A percentile compares a stretch with the other conserved stretches of the same genome.
Evolutionary conservation across 2,113 vertebrate species (phyloP).

Genomic region (Speoplatyrhinus poulsoni): DNA sequence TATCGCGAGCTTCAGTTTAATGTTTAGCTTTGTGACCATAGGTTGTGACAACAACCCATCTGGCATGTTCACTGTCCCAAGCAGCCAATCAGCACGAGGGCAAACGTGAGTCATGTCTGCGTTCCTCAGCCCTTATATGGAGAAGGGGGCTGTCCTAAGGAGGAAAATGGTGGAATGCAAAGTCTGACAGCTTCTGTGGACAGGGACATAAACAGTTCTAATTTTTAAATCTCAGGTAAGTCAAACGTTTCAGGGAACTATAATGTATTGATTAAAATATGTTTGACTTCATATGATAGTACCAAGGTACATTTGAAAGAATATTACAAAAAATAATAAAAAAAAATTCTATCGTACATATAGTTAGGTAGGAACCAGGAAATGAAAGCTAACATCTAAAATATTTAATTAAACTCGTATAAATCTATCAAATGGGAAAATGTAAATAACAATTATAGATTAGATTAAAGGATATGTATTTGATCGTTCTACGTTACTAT

Average conservation of each 20-base stretch:
- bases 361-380: conserved; percentile 44
- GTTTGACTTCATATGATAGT: conserved; percentile 21
- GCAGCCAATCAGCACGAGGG: conserved; percentile 53
- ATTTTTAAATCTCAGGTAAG: conserved; percentile 55
- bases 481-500: conserved; percentile 8
- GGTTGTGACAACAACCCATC: neutral
- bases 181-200: conserved; percentile 37
- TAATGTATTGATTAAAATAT: conserved; percentile 10
- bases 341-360: neutral
- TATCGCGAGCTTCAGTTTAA: no score
- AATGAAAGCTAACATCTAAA: conserved; percentile 41
- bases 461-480: no score
- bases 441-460: neutral
- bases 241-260: conserved; percentile 19
- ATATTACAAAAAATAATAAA: neutral
- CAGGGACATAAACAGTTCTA: conserved; percentile 29
- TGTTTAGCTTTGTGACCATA: conserved; percentile 2
- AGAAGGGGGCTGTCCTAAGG: conserved; percentile 38
- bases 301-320: neutral
- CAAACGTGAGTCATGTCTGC: conserved; percentile 49
- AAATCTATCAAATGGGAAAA: conserved; percentile 1
- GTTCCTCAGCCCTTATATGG: conserved; percentile 49
- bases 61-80: neutral
- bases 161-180: conserved; percentile 60
- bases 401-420: neutral